Evolutionary conservation across 2,888 invertebrate species (phyloP), one percentile per base, ranked within the genome.

Genomic region (Sinodicranocentrus sp.): DNA sequence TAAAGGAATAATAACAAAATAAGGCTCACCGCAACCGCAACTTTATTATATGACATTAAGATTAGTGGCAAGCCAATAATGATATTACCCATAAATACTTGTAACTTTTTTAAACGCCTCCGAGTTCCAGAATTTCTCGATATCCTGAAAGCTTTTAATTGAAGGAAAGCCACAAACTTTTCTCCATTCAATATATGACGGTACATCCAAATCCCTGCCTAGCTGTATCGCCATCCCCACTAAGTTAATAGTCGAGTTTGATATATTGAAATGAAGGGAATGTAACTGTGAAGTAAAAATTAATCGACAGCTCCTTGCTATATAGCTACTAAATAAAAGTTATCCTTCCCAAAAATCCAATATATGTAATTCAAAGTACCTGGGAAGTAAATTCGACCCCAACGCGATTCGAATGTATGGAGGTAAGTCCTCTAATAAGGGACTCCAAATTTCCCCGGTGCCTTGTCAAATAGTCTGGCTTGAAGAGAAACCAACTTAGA

Each of bases 191-290:
- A 94, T 93, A 91, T 97, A 97, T 0, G 94, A 91, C 0, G 95
- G 95, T 78, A 97, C 91, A 0, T 97, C 97, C 90, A 97, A 97
- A 91, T 97, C 97, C 0, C 97, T 91, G 0, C 97, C 97, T 43
- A 97, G 93, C 91, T 97, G 97, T 89, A 97, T 95, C 91, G 97
- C 96, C 85, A 97, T 91, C 0, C 97, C 95, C 0, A 96, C 95
- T 89, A 97, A 91, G 92, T 97, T 97, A 78, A 97, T 91, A 0
- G 90, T 23, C 1, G 89, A 39, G n/a, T n/a, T n/a, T n/a, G n/a
- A n/a, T n/a, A n/a, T n/a, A n/a, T n/a, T n/a, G n/a, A n/a, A n/a
- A n/a, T n/a, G n/a, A 94, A 94, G 91, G 95, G 95, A 54, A 95
- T 91, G 89, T 94, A 93, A 80, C 93, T 92, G 87, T 68, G n/a